Evolutionary conservation across 2,888 invertebrate genomes (phyloP).

Genomic region (Stenchaetothrips biformis): DNA sequence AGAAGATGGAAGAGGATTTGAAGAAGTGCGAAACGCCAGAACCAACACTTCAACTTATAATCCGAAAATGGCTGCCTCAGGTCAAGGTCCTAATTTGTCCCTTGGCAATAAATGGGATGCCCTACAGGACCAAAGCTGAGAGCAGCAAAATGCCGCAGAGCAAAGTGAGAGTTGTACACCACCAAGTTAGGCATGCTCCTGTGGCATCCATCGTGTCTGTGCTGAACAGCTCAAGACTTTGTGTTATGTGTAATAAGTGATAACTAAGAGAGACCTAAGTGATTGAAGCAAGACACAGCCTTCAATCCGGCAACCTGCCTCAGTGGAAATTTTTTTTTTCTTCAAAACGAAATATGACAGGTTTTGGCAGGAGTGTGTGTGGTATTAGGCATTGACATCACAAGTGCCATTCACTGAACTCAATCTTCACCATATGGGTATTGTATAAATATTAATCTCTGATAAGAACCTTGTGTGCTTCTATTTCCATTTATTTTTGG

Average conservation of each 20-base stretch:
- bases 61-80: constrained; percentile 34
- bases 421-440: background rate
- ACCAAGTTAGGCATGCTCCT: background rate
- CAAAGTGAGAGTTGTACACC: background rate
- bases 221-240: background rate
- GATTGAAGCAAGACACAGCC: background rate
- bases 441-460: constrained; percentile 4
- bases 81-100: constrained; percentile 46
- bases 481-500: background rate
- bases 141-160: background rate
- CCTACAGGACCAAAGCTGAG: constrained; percentile 54
- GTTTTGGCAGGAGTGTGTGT: background rate
- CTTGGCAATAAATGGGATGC: constrained; percentile 62
- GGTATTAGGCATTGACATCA: background rate
- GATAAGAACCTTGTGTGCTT: background rate
- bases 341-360: too few relatives aligned
- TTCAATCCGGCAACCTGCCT: background rate
- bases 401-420: background rate
- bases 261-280: constrained; percentile 8
- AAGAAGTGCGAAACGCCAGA: constrained; percentile 55
- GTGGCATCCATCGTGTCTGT: background rate
- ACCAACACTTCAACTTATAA: constrained; percentile 45
- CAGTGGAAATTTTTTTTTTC: background rate
- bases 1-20: constrained; percentile 54
- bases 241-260: constrained; percentile 10